A percentile compares a stretch with the other conserved stretches of the same genome.
Evolutionary conservation across 2,797 vertebrate genomes (phyloP).

Genomic region (Chaetodon trifasciatus): DNA sequence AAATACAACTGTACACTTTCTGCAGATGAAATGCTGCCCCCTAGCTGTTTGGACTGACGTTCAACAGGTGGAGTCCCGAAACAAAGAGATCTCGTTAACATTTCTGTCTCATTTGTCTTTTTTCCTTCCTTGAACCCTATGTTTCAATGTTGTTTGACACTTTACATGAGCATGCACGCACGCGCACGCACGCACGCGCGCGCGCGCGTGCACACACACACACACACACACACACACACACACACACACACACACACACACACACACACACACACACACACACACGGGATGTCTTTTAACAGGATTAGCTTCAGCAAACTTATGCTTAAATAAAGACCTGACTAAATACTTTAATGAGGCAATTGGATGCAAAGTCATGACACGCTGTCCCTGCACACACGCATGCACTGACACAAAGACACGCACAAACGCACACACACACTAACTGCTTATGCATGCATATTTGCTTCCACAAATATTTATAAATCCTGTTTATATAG

Average conservation of each 20-base stretch:
- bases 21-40: too few species aligned
- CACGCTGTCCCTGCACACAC: neutral
- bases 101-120: neutral
- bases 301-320: constrained; percentile 35
- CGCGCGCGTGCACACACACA: neutral
- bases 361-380: constrained; percentile 64
- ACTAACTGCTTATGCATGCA: constrained; percentile 22
- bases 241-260: too few species aligned
- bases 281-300: constrained; percentile 27
- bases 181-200: too few species aligned
- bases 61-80: too few species aligned
- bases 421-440: constrained; percentile 7
- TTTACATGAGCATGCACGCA: neutral
- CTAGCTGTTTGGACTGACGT: too few species aligned
- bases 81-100: too few species aligned
- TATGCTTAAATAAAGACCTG: constrained; percentile 39
- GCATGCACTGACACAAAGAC: neutral
- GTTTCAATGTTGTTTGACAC: neutral
- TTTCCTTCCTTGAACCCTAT: neutral
- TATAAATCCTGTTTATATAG: constrained; percentile 49
- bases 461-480: constrained; percentile 40
- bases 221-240: neutral
- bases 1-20: too few species aligned
- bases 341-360: constrained; percentile 60
- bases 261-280: neutral